These are phyloP conservation scores for Uloborus diversus DNA, from an alignment of 1,140 invertebrate species.

Conservation along the genomic window DNA sequence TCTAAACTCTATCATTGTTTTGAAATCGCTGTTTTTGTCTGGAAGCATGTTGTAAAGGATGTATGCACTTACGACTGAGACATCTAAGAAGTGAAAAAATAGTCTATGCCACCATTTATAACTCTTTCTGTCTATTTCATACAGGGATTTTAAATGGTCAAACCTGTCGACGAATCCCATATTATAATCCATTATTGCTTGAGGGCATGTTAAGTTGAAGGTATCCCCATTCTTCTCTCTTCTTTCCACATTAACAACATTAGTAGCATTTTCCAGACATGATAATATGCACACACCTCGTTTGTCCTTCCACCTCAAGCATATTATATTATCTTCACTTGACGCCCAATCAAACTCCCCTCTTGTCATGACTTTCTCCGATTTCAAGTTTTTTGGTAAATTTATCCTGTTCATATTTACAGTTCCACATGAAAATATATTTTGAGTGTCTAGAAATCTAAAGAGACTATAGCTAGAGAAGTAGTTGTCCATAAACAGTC, in stretches of 20 bases:
- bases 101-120: neutral
- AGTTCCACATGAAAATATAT: neutral
- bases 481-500: neutral
- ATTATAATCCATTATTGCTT: slow-evolving; percentile 59
- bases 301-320: slow-evolving; percentile 31
- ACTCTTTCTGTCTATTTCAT: neutral
- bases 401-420: neutral
- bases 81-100: slow-evolving; percentile 8
- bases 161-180: slow-evolving; percentile 10
- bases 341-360: slow-evolving; percentile 1
- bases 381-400: neutral
- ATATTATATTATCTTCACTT: neutral
- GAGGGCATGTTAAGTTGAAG: slow-evolving; percentile 59
- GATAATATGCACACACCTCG: slow-evolving; percentile 53
- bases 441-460: neutral
- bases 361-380: neutral
- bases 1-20: too few relatives aligned
- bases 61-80: neutral
- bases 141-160: slow-evolving; percentile 17
- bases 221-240: slow-evolving; percentile 40
- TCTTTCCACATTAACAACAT: neutral
- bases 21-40: too few relatives aligned
- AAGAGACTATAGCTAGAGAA: neutral
- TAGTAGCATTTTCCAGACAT: slow-evolving; percentile 11
- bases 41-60: neutral